Base-by-base conservation (phyloP, 2,888 invertebrate species). In the Athetis lepigone region DNA sequence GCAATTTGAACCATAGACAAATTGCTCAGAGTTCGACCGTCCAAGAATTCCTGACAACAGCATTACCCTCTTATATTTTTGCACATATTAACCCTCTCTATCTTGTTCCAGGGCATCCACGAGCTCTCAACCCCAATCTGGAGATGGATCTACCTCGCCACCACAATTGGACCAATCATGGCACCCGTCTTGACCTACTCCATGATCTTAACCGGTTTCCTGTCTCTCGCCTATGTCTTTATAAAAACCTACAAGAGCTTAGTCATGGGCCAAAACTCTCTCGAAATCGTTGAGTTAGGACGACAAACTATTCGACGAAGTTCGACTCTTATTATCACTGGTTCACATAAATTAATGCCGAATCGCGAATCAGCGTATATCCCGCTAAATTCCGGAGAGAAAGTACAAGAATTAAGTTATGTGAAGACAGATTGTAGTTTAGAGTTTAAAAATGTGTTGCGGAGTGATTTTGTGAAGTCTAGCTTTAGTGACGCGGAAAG, bases 141-240 rank as follows among this genome's bases (percentile, higher is more conserved):
- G 84, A 95, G 97, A 21, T 98, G 97, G 97, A 96, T 98, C 19
- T 98, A 97, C 90, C 85, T 98, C 43, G 97, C 97, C 16, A 98
- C 98, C 2, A 97, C 97, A 0, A 96, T 98, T 69, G 97, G 96
- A 0, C 98, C 98, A 16, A 89, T 96, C 25, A 96, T 97, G 0
- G 96, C 96, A 18, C 97, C 98, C 0, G 82, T 97, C 13, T 89
- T 97, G 52, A 96, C 97, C 1, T 98, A 97, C 88, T 96, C 97
- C 25, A 95, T 97, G 88, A 97, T 98, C 64, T 88, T 97, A 51
- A 90, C 96, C 59, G 98, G 98, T 0, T 90, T 96, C 4, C 91
- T 96, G 47, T 95, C 96, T 23, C 93, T 98, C 21, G 91, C 96
- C 5, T 94, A 95, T 4, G 96, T 97, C 37, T 96, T 98, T 84